Percentiles rank a stretch among this genome's conserved stretches.
Conservation (phyloP, 1,140 invertebrate species). For the Holcopasites calliopsidis region DNA sequence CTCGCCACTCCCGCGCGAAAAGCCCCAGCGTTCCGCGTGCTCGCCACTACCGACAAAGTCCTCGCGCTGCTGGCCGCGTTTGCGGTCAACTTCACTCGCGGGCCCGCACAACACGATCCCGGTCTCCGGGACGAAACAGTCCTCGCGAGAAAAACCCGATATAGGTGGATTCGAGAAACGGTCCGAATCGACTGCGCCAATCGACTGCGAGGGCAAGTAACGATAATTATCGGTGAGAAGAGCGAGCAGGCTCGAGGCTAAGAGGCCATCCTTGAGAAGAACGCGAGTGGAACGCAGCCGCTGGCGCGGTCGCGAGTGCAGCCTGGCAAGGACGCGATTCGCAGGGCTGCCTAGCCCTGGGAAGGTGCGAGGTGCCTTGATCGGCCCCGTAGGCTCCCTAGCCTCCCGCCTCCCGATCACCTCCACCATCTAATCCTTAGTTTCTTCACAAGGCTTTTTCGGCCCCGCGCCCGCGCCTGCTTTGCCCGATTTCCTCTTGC, state of each 20-base stretch:
- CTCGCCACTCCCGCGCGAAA: too few species aligned
- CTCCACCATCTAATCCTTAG: conserved; percentile 77
- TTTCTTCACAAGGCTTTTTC: conserved; percentile 60
- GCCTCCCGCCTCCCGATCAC: conserved; percentile 72
- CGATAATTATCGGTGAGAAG: not conserved
- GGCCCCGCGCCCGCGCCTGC: conserved; percentile 45
- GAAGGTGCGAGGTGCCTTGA: conserved; percentile 73
- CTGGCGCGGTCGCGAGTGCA: conserved; percentile 4
- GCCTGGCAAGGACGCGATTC: conserved; percentile 31
- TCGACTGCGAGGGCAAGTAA: not conserved
- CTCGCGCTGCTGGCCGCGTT: not conserved
- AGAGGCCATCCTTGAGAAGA: conserved; percentile 14
- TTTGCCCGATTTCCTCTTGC: not conserved
- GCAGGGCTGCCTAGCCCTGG: conserved; percentile 60
- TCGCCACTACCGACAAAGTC: not conserved
- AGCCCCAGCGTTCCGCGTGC: too few species aligned
- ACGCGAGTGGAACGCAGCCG: conserved; percentile 6
- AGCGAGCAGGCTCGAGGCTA: not conserved
- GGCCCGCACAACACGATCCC: not conserved
- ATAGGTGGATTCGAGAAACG: not conserved
- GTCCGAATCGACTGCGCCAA: not conserved
- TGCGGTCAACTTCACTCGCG: not conserved
- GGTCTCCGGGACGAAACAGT: not conserved
- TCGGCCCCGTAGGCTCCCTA: conserved; percentile 77
- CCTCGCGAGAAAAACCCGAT: not conserved